Conservation (phyloP, 2,113 vertebrate species). For the Pelmatolapia mariae region DNA sequence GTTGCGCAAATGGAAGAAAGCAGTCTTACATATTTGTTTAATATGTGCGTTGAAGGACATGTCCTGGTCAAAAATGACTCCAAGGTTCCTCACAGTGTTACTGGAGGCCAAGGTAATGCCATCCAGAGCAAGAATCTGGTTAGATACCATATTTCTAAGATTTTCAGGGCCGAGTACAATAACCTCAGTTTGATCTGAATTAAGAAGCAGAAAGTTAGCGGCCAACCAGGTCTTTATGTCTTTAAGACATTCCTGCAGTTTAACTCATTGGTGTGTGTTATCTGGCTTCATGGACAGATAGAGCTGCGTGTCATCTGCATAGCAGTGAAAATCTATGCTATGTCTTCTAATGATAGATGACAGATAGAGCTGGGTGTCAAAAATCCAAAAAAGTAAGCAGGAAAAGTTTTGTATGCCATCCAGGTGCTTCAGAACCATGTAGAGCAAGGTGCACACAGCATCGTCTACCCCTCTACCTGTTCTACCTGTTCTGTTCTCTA, state of each 20-base stretch:
- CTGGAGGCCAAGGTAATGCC: not conserved
- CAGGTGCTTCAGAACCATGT: not conserved
- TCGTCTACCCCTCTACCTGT: not conserved
- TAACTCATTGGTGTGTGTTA: not conserved
- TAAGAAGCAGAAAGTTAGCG: fast-evolving
- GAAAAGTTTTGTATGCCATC: not conserved
- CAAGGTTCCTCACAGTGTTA: not conserved
- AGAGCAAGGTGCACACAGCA: not conserved
- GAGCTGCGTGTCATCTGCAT: too few relatives aligned
- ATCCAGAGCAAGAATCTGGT: fast-evolving
- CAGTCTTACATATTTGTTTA: not conserved
- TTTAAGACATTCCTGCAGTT: not conserved
- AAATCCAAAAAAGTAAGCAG: not conserved
- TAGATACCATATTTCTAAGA: not conserved
- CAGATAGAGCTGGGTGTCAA: not conserved
- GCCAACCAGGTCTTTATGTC: too few relatives aligned
- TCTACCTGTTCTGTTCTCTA: not conserved
- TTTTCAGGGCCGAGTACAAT: not conserved
- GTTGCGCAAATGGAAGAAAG: too few relatives aligned
- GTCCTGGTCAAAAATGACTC: not conserved
- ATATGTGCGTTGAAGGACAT: not conserved
- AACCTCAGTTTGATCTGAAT: too few relatives aligned
- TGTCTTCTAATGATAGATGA: too few relatives aligned
- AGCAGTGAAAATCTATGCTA: too few relatives aligned
- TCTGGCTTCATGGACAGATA: not conserved